Evolutionary conservation across 1,140 invertebrate genomes (phyloP).

Genomic region (Proctacanthus coquilletti): DNA sequence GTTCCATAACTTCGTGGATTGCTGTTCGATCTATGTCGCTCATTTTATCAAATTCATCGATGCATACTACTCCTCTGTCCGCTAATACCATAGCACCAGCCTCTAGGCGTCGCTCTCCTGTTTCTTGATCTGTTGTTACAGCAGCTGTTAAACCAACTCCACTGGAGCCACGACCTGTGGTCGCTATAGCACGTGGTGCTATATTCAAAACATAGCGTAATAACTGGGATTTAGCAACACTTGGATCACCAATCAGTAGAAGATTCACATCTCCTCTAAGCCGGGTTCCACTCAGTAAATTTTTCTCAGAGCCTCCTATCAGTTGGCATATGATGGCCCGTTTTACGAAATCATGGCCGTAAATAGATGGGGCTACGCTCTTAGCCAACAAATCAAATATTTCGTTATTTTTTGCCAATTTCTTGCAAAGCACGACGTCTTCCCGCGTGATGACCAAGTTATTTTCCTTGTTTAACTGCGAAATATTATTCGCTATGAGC

Average conservation of each 20-base stretch:
- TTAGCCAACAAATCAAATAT: conserved; percentile 83
- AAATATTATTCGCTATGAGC: conserved; percentile 86
- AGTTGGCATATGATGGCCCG: conserved; percentile 91
- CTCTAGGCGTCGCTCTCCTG: conserved; percentile 78
- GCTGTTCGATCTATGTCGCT: conserved; percentile 98
- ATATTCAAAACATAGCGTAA: conserved; percentile 88
- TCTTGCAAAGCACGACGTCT: conserved; percentile 83
- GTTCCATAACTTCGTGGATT: conserved; percentile 98
- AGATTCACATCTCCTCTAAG: conserved; percentile 98
- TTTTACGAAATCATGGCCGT: conserved; percentile 94
- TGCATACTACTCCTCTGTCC: conserved; percentile 95
- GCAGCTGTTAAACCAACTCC: conserved; percentile 98
- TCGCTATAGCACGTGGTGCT: conserved; percentile 88
- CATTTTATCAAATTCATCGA: conserved; percentile 99
- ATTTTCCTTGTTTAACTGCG: conserved; percentile 79
- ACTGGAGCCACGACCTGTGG: conserved; percentile 89
- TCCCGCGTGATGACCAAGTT: conserved; percentile 65
- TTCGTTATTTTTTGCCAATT: conserved; percentile 63
- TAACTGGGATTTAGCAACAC: conserved; percentile 96
- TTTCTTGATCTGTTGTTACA: conserved; percentile 90
- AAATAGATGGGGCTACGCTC: conserved; percentile 95
- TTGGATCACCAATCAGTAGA: conserved; percentile 94
- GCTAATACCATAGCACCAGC: conserved; percentile 99
- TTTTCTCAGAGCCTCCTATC: conserved; percentile 90
- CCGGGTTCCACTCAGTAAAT: conserved; percentile 87